Percentiles rank a stretch among this genome's conserved stretches.
Conservation (phyloP, 1,140 invertebrate species). For the Cephus cinctus region DNA sequence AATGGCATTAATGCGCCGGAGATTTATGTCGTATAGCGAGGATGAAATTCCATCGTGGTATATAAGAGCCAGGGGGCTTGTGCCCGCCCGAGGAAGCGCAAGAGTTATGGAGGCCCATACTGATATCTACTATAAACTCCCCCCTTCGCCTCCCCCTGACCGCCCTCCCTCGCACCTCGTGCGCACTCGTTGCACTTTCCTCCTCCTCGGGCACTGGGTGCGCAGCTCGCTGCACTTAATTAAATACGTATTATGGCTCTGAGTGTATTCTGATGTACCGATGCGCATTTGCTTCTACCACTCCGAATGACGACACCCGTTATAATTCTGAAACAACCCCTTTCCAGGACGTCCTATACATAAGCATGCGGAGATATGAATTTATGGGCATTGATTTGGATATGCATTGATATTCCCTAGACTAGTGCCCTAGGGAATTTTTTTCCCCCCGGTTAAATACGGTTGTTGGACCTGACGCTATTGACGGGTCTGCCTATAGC, state of each 20-base stretch:
- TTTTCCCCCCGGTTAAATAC: too few species aligned
- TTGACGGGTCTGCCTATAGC: too few species aligned
- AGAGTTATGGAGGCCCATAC: slow-evolving; percentile 42
- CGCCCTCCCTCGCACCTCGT: neutral
- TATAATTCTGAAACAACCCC: too few species aligned
- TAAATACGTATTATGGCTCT: slow-evolving; percentile 52
- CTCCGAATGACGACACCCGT: neutral
- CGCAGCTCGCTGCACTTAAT: slow-evolving; percentile 40
- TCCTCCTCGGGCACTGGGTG: slow-evolving; percentile 13
- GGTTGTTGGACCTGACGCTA: too few species aligned
- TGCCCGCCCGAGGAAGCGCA: slow-evolving; percentile 24
- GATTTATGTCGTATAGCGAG: slow-evolving; percentile 38
- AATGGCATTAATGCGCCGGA: slow-evolving; percentile 38
- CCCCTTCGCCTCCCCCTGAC: neutral
- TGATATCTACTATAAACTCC: slow-evolving; percentile 41
- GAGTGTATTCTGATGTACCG: slow-evolving; percentile 51
- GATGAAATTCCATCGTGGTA: slow-evolving; percentile 38
- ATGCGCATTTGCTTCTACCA: slow-evolving; percentile 11
- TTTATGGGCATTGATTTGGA: too few species aligned
- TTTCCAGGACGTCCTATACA: too few species aligned
- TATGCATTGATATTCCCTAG: too few species aligned
- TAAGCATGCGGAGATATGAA: too few species aligned
- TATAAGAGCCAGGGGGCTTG: slow-evolving; percentile 3
- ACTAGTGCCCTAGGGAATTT: too few species aligned
- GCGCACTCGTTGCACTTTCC: neutral